A percentile compares a stretch with the other conserved stretches of the same genome.
These are phyloP conservation scores for Chaunax sp. DNA, from an alignment of 2,797 vertebrate species.

Conservation along the genomic window DNA sequence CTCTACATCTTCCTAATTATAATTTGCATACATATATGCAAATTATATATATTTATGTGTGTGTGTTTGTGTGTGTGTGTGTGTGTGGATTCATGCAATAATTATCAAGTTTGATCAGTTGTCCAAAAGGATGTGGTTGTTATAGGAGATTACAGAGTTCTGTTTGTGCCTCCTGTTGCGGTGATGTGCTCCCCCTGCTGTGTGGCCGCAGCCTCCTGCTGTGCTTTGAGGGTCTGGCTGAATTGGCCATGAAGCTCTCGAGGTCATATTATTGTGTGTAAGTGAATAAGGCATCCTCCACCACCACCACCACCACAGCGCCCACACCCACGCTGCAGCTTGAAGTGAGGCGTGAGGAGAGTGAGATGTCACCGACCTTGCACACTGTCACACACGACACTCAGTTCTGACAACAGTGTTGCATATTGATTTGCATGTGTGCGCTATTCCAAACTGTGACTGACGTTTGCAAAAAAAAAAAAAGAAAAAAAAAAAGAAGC, in stretches of 20 bases:
- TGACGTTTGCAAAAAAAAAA: conserved; percentile 57
- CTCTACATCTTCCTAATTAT: conserved; percentile 30
- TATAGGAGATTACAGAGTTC: background rate
- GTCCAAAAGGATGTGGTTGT: conserved; percentile 4
- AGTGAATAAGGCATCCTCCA: conserved; percentile 16
- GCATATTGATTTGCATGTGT: conserved; percentile 71
- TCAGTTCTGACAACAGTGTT: conserved; percentile 59
- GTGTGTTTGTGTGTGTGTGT: too few relatives aligned
- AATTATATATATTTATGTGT: conserved; percentile 27
- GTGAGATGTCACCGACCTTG: conserved; percentile 72
- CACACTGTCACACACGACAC: conserved; percentile 67
- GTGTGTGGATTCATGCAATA: conserved; percentile 29
- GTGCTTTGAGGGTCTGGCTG: conserved; percentile 24
- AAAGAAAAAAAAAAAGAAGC: conserved; percentile 34
- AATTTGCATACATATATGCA: conserved; percentile 28
- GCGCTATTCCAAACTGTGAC: conserved; percentile 70
- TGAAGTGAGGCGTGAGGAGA: conserved; percentile 37
- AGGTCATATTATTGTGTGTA: conserved; percentile 37
- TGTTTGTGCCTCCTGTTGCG: conserved; percentile 6
- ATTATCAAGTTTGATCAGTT: conserved; percentile 43
- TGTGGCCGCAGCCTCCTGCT: conserved; percentile 9
- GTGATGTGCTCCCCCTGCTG: conserved; percentile 12
- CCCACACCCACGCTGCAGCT: conserved; percentile 32
- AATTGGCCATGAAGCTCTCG: conserved; percentile 37
- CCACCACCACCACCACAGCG: conserved; percentile 11